These are phyloP conservation scores for Aspidiotus rigidus DNA, from an alignment of 2,888 invertebrate genomes.

Conservation along the genomic window DNA sequence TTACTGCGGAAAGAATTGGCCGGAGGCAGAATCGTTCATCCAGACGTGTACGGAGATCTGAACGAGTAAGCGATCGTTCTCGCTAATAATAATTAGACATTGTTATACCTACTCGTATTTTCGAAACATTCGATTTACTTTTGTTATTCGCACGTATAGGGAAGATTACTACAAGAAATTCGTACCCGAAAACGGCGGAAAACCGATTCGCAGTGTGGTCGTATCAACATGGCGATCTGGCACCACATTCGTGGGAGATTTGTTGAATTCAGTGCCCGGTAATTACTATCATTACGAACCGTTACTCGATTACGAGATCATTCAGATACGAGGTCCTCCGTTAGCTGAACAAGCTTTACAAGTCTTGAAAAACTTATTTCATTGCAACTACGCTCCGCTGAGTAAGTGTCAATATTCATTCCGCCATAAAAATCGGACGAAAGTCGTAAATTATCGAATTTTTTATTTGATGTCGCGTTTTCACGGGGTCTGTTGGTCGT, in stretches of 20 bases:
- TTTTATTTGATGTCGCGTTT: no score
- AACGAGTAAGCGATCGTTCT: conserved; percentile 10
- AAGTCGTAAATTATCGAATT: no score
- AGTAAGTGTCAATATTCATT: conserved; percentile 41
- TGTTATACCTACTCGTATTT: background rate
- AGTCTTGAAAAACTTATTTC: conserved; percentile 61
- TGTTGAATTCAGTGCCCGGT: conserved; percentile 71
- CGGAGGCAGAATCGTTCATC: conserved; percentile 42
- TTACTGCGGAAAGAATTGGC: conserved; percentile 51
- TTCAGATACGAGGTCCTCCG: conserved; percentile 67
- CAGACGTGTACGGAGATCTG: background rate
- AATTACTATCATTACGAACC: conserved; percentile 89
- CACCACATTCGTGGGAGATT: conserved; percentile 79
- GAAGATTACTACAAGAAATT: conserved; percentile 46
- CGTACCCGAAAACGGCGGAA: conserved; percentile 59
- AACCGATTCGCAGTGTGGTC: conserved; percentile 65
- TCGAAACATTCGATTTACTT: background rate
- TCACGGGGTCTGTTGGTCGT: no score
- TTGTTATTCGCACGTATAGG: no score
- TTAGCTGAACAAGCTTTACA: conserved; percentile 57
- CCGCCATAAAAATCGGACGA: no score
- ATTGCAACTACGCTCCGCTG: conserved; percentile 66
- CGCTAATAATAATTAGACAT: background rate
- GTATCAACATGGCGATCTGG: conserved; percentile 86
- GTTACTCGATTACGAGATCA: conserved; percentile 68